Evolutionary conservation across 2,888 invertebrate genomes (phyloP).

Genomic region (Cataglyphis altisquamis): DNA sequence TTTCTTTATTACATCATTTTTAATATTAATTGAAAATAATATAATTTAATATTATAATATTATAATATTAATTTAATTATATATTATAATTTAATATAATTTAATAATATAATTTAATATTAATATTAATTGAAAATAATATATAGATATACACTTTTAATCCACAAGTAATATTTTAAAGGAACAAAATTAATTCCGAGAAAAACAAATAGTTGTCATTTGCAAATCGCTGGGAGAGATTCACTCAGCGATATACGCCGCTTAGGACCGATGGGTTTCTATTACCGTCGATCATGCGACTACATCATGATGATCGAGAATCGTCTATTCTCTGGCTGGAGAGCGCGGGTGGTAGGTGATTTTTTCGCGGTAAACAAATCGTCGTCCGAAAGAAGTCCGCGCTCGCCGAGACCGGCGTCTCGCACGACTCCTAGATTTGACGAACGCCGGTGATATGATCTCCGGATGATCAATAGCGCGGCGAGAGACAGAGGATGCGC

Average conservation of each 20-base stretch:
- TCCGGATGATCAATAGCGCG: constrained; percentile 79
- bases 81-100: no score
- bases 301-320: constrained; percentile 6
- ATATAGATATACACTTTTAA: not conserved
- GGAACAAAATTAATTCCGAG: not conserved
- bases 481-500: constrained; percentile 68
- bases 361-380: constrained; percentile 75
- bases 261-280: constrained; percentile 16
- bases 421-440: constrained; percentile 78
- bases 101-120: no score
- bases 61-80: no score
- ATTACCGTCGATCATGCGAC: constrained; percentile 28
- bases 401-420: constrained; percentile 37
- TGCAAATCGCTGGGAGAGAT: not conserved
- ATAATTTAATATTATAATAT: no score
- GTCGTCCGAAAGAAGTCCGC: constrained; percentile 44
- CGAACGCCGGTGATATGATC: constrained; percentile 78
- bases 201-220: constrained; percentile 12
- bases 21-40: not conserved
- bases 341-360: constrained; percentile 51
- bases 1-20: not conserved
- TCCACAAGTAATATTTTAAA: not conserved
- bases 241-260: not conserved
- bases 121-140: not conserved
- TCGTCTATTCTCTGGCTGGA: constrained; percentile 22